Conservation (phyloP, 2,888 invertebrate genomes). For the Nomada ruficornis region DNA sequence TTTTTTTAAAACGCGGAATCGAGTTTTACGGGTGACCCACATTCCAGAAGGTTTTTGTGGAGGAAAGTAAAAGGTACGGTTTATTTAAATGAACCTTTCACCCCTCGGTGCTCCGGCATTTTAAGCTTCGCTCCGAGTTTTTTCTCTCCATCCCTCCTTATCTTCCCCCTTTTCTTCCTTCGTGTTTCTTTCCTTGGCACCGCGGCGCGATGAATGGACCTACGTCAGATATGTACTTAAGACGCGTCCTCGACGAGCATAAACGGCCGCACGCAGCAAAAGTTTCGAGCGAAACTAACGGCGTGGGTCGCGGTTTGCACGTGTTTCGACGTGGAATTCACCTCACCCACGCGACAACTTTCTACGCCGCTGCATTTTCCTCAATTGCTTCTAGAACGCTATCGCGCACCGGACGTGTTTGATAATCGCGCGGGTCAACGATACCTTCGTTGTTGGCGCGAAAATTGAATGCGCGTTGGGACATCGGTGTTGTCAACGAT, state of each 20-base stretch:
- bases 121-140: slow-evolving; percentile 31
- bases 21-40: slow-evolving; percentile 55
- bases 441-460: not conserved
- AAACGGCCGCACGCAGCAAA: slow-evolving; percentile 23
- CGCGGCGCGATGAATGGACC: slow-evolving; percentile 56
- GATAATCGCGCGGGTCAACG: slow-evolving; percentile 31
- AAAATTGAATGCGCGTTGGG: not conserved
- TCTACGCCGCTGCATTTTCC: slow-evolving; percentile 54
- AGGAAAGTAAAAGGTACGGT: slow-evolving; percentile 58
- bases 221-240: slow-evolving; percentile 31
- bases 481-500: too few species aligned
- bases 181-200: slow-evolving; percentile 4
- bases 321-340: slow-evolving; percentile 52
- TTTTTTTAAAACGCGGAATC: slow-evolving; percentile 53
- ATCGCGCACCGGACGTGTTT: slow-evolving; percentile 21
- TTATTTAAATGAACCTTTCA: slow-evolving; percentile 57
- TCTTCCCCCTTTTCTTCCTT: slow-evolving; percentile 17
- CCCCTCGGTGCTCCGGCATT: slow-evolving; percentile 50
- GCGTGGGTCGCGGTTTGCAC: slow-evolving; percentile 42
- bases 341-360: slow-evolving; percentile 60
- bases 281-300: slow-evolving; percentile 21
- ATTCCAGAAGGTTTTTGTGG: slow-evolving; percentile 49
- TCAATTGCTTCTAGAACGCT: slow-evolving; percentile 45
- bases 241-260: slow-evolving; percentile 39
- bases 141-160: not conserved